Percentiles rank a stretch among this genome's conserved stretches.
These are phyloP conservation scores for Pitangus sulphuratus DNA, from an alignment of 2,797 vertebrate genomes.

Conservation along the genomic window DNA sequence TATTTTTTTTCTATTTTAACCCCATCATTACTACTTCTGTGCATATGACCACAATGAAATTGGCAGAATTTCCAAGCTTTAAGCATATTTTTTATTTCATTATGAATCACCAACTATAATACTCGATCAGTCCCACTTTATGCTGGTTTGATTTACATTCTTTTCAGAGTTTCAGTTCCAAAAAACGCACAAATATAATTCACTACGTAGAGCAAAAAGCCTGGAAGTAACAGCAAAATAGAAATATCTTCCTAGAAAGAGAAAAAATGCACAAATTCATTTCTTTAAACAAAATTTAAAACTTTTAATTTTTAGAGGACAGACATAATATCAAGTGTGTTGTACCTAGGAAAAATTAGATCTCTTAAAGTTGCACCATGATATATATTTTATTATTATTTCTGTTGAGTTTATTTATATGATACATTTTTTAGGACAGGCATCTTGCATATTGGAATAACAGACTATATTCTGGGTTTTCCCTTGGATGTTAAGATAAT, in stretches of 20 bases:
- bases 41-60: neutral
- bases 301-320: neutral
- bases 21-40: neutral
- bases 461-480: neutral
- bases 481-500: neutral
- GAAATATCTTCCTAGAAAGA: neutral
- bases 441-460: neutral
- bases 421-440: neutral
- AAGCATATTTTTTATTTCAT: neutral
- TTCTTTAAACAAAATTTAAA: neutral
- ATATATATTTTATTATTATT: neutral
- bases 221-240: neutral
- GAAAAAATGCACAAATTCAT: neutral
- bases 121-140: neutral
- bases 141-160: neutral
- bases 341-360: neutral
- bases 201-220: neutral
- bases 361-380: neutral
- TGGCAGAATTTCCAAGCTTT: neutral
- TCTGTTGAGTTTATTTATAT: neutral
- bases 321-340: neutral
- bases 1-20: neutral
- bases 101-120: neutral
- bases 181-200: neutral
- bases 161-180: neutral